phyloP scores from a whole-genome alignment of 2,113 vertebrate genomes.

The Scomber japonicus region DNA sequence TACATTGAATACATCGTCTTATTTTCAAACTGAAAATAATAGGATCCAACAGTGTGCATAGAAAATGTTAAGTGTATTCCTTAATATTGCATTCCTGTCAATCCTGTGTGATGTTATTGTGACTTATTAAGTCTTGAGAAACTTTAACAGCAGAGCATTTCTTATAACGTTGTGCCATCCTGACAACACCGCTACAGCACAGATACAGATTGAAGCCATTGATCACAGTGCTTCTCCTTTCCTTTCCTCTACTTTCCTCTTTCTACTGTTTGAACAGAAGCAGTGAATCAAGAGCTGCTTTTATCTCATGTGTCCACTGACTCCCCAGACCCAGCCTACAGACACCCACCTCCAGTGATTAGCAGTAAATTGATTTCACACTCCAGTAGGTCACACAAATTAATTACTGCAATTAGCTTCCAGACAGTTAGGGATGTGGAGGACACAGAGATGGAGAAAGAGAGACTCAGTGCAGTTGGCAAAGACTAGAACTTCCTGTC shows the following conservation, averaged over 20 bases:
- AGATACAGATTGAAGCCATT: conserved; percentile 18
- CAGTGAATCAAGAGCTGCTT: conserved; percentile 60
- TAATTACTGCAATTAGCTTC: conserved; percentile 73
- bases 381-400: conserved; percentile 70
- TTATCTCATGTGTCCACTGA: conserved; percentile 47
- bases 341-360: conserved; percentile 67
- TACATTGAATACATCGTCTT: no score
- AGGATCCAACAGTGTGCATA: no score
- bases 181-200: neutral
- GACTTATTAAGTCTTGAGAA: neutral
- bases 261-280: conserved; percentile 35
- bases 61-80: no score
- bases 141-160: neutral
- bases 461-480: conserved; percentile 3
- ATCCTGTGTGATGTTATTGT: neutral
- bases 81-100: neutral
- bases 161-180: neutral
- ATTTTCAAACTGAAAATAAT: no score
- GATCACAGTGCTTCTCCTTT: conserved; percentile 11
- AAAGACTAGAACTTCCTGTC: neutral
- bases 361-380: conserved; percentile 75
- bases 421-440: conserved; percentile 55
- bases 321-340: conserved; percentile 43
- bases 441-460: conserved; percentile 28
- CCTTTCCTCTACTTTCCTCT: neutral